Evolutionary conservation across 2,113 vertebrate species (phyloP).

Genomic region (Carassius auratus): DNA sequence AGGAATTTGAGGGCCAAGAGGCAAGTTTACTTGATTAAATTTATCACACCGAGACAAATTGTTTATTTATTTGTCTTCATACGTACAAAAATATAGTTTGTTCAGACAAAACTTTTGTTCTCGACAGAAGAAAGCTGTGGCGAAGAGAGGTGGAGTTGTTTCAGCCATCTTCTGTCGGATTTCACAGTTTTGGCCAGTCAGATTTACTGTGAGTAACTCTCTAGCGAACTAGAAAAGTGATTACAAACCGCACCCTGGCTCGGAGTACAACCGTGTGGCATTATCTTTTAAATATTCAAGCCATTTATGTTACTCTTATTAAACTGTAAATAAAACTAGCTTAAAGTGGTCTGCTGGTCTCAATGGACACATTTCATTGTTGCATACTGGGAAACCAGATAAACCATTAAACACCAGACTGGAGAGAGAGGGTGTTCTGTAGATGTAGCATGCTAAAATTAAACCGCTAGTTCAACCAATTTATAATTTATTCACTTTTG

Average conservation of each 20-base stretch:
- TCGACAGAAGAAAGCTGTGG: slow-evolving; percentile 58
- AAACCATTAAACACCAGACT: background rate
- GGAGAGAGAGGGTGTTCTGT: too few species aligned
- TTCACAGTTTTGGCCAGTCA: slow-evolving; percentile 71
- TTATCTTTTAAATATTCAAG: too few species aligned
- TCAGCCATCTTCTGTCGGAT: slow-evolving; percentile 63
- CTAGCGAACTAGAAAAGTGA: background rate
- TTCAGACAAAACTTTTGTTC: background rate
- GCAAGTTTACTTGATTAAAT: slow-evolving; percentile 11
- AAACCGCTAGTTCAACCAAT: too few species aligned
- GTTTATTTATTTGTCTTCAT: background rate
- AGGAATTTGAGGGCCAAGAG: slow-evolving; percentile 33
- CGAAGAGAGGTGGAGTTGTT: slow-evolving; percentile 60
- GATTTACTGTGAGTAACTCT: slow-evolving; percentile 67
- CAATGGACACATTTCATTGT: background rate
- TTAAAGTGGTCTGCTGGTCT: background rate
- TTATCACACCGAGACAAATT: background rate
- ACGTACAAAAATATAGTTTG: background rate
- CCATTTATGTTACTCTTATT: too few species aligned
- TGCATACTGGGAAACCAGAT: background rate
- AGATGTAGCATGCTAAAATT: too few species aligned
- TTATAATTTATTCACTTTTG: too few species aligned
- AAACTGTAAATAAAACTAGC: background rate
- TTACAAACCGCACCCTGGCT: too few species aligned
- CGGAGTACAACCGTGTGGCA: too few species aligned